Conservation (phyloP, 2,888 invertebrate species). For the Trichogramma dendrolimi region DNA sequence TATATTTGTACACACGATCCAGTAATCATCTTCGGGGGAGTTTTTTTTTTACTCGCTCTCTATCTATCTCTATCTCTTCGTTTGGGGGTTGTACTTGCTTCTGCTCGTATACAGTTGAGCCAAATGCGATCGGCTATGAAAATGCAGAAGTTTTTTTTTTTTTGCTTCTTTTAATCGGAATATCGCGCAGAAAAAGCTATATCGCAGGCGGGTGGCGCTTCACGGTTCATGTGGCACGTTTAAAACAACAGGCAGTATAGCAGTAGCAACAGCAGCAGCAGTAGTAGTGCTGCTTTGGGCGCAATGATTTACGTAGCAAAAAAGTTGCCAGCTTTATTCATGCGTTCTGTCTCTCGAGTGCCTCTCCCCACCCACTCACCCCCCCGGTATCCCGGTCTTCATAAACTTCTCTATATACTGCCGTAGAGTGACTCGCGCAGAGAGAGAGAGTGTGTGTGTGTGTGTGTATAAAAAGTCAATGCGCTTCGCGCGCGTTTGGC, state of each 20-base stretch:
- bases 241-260: slow-evolving; percentile 16
- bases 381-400: slow-evolving; percentile 35
- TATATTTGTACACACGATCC: too few species aligned
- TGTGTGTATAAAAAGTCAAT: slow-evolving; percentile 41
- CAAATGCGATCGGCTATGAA: too few species aligned
- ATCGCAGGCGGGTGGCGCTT: neutral
- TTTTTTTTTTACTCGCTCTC: too few species aligned
- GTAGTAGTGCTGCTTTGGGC: neutral
- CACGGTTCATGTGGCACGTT: slow-evolving; percentile 13
- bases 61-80: too few species aligned
- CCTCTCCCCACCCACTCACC: neutral
- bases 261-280: neutral
- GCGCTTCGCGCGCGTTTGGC: slow-evolving; percentile 28
- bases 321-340: slow-evolving; percentile 47
- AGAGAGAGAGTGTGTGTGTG: slow-evolving; percentile 16
- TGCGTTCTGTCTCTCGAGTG: slow-evolving; percentile 30
- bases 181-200: neutral
- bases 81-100: too few species aligned
- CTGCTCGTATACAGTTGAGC: too few species aligned
- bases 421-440: neutral
- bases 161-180: neutral
- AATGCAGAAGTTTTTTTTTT: too few species aligned
- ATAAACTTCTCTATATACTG: slow-evolving; percentile 33
- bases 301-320: slow-evolving; percentile 45
- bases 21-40: too few species aligned